These are phyloP conservation scores for Meriones unguiculatus DNA, from an alignment of 2,113 vertebrate species.

Conservation along the genomic window DNA sequence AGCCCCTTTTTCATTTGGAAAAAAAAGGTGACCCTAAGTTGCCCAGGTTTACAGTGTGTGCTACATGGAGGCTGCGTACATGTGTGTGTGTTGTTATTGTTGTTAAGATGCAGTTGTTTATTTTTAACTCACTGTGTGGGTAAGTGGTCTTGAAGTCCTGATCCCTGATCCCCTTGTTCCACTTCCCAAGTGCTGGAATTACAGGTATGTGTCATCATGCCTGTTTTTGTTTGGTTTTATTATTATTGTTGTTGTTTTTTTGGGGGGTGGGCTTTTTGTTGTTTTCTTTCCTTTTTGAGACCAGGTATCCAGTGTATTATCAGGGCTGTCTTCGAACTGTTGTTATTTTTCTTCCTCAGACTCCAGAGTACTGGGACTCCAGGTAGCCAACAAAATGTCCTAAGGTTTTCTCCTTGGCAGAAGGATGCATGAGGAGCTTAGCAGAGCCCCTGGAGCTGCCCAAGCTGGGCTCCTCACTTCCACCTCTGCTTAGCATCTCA, in stretches of 20 bases:
- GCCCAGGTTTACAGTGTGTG: background rate
- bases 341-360: background rate
- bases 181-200: background rate
- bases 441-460: background rate
- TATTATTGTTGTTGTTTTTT: background rate
- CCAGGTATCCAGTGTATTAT: background rate
- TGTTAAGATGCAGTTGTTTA: too few species aligned
- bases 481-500: background rate
- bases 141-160: background rate
- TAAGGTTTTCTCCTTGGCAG: background rate
- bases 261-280: background rate
- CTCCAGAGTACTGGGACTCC: background rate
- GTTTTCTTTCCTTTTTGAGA: background rate
- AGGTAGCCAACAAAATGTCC: background rate
- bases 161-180: background rate
- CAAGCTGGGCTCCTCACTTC: background rate
- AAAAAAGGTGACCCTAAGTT: too few species aligned
- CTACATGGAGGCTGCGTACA: background rate
- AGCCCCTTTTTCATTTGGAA: background rate
- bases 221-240: background rate
- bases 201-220: background rate
- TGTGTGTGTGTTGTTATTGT: background rate
- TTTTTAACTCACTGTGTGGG: background rate
- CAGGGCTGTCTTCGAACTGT: background rate
- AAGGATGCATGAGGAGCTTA: background rate